Conservation (phyloP, 2,888 invertebrate genomes). For the Nemapogon koenigi region DNA sequence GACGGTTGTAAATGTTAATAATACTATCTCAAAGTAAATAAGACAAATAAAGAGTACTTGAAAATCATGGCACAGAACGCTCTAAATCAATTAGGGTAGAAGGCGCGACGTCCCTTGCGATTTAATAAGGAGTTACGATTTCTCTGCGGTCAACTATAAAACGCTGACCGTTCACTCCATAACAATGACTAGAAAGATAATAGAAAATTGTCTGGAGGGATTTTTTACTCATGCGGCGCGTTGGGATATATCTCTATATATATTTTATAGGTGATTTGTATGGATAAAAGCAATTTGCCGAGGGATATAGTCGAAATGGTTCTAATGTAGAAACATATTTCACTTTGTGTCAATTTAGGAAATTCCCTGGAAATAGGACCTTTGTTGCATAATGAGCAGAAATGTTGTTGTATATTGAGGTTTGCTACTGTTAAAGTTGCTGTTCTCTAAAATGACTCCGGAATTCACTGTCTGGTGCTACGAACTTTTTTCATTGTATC, state of each 20-base stretch:
- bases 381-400: too few species aligned
- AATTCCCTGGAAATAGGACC: too few species aligned
- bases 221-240: constrained; percentile 21
- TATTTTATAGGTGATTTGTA: constrained; percentile 1
- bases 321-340: too few species aligned
- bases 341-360: too few species aligned
- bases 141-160: constrained; percentile 43
- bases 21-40: constrained; percentile 8
- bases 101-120: constrained; percentile 39
- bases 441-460: too few species aligned
- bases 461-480: too few species aligned
- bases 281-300: constrained; percentile 4
- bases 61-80: constrained; percentile 30
- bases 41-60: constrained; percentile 29
- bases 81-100: constrained; percentile 57
- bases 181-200: constrained; percentile 52
- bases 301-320: constrained; percentile 3
- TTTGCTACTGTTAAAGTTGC: too few species aligned
- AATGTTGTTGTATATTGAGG: too few species aligned
- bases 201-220: constrained; percentile 56
- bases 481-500: too few species aligned
- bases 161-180: constrained; percentile 43
- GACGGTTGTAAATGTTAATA: too few species aligned
- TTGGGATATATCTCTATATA: constrained; percentile 7
- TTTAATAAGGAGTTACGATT: constrained; percentile 58